phyloP scores from a whole-genome alignment of 1,140 invertebrate species.

The Drosophila persimilis region DNA sequence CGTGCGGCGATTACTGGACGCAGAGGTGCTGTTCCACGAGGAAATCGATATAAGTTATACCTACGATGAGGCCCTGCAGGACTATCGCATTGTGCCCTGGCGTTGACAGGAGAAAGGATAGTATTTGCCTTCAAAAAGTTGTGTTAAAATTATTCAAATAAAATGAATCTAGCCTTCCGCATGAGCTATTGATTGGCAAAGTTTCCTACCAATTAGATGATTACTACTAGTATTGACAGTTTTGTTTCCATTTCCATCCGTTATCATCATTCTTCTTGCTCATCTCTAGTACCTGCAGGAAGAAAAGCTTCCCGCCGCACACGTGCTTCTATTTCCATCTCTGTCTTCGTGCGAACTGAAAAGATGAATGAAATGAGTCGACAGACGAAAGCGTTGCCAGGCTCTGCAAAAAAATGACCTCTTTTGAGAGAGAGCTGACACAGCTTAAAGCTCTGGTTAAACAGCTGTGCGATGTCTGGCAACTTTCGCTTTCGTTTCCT shows the following conservation, averaged over 20 bases:
- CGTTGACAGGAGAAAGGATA: not conserved
- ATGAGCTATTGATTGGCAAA: too few species aligned
- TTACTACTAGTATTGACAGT: not conserved
- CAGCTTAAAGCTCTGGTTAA: constrained; percentile 3
- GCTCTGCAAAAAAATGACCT: not conserved
- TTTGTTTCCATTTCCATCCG: too few species aligned
- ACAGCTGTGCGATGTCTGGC: constrained; percentile 54
- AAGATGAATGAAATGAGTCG: constrained; percentile 67
- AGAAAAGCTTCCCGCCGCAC: constrained; percentile 18
- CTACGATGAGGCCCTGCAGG: constrained; percentile 47
- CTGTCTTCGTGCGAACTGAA: not conserved
- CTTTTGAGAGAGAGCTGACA: constrained; percentile 12
- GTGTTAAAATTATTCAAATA: not conserved
- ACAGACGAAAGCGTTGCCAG: constrained; percentile 11
- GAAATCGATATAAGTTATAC: constrained; percentile 60
- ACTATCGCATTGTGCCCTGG: constrained; percentile 67
- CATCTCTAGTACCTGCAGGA: constrained; percentile 22
- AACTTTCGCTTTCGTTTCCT: constrained; percentile 72
- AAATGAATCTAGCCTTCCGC: too few species aligned
- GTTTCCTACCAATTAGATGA: not conserved
- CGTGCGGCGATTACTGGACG: constrained; percentile 57
- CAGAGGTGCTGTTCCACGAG: constrained; percentile 50
- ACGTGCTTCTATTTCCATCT: not conserved
- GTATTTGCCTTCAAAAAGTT: too few species aligned
- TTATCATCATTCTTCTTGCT: not conserved